Conservation (phyloP, 1,140 invertebrate genomes). For the Neotoxoptera formosana region DNA sequence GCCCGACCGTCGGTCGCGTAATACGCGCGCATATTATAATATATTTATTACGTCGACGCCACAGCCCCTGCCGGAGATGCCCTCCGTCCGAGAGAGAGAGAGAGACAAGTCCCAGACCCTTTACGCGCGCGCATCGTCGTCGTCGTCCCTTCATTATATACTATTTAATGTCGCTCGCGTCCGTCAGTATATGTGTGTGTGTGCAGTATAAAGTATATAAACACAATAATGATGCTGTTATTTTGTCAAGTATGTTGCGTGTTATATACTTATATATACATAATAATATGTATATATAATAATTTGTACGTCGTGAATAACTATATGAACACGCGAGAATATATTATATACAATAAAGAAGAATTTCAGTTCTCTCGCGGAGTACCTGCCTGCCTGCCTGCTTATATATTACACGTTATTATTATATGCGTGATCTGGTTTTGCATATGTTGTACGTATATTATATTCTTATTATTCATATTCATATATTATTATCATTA, state of each 20-base stretch:
- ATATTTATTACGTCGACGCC: slow-evolving; percentile 27
- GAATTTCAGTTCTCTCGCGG: not conserved
- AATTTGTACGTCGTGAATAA: not conserved
- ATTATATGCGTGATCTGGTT: not conserved
- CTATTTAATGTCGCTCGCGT: slow-evolving; percentile 1
- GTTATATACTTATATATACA: not conserved
- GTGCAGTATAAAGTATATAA: not conserved
- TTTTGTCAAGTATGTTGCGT: not conserved
- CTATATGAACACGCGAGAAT: not conserved
- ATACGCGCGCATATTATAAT: not conserved
- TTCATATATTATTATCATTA: not conserved
- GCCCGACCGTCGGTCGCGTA: not conserved
- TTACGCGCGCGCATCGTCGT: too few relatives aligned
- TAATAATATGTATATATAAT: not conserved
- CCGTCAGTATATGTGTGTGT: too few relatives aligned
- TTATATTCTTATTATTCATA: not conserved
- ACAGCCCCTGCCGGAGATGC: not conserved
- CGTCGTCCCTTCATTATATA: not conserved
- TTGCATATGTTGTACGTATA: not conserved
- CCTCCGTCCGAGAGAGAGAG: slow-evolving; percentile 32
- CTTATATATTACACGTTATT: not conserved
- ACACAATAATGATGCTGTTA: not conserved
- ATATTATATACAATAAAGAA: not conserved
- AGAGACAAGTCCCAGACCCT: not conserved
- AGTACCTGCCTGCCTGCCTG: not conserved